Percentiles rank a stretch among this genome's conserved stretches.
Evolutionary conservation across 2,113 vertebrate species (phyloP).

Genomic region (Labrus mixtus): DNA sequence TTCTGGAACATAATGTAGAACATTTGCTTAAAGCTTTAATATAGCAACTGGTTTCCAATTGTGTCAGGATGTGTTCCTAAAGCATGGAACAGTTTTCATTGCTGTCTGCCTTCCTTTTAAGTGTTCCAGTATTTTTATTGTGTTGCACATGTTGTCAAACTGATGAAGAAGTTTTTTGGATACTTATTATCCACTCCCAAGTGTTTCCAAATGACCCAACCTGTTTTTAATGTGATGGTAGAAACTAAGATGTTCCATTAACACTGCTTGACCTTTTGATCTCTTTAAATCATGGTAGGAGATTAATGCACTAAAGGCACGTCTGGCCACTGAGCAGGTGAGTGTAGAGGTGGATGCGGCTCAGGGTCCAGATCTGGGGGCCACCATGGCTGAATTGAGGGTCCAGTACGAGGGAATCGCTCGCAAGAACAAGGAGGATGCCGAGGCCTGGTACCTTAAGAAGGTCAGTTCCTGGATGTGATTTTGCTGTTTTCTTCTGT

Average conservation of each 20-base stretch:
- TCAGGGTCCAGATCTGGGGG: slow-evolving; percentile 82
- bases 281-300: slow-evolving; percentile 71
- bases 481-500: neutral
- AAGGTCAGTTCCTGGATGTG: slow-evolving; percentile 74
- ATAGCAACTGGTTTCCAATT: too few relatives aligned
- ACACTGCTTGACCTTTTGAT: neutral
- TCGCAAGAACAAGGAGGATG: slow-evolving; percentile 86
- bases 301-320: slow-evolving; percentile 68
- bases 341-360: slow-evolving; percentile 84
- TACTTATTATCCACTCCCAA: too few relatives aligned
- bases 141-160: too few relatives aligned
- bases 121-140: too few relatives aligned
- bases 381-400: slow-evolving; percentile 82
- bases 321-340: slow-evolving; percentile 82
- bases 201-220: too few relatives aligned
- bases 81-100: too few relatives aligned
- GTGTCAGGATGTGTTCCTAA: too few relatives aligned
- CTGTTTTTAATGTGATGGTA: too few relatives aligned
- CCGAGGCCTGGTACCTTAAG: slow-evolving; percentile 84
- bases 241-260: neutral
- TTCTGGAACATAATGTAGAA: too few relatives aligned
- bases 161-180: too few relatives aligned
- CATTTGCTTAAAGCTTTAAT: too few relatives aligned
- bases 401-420: slow-evolving; percentile 85
- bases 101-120: too few relatives aligned